phyloP scores from a whole-genome alignment of 2,888 invertebrate genomes.

The Rotaria sp. region DNA sequence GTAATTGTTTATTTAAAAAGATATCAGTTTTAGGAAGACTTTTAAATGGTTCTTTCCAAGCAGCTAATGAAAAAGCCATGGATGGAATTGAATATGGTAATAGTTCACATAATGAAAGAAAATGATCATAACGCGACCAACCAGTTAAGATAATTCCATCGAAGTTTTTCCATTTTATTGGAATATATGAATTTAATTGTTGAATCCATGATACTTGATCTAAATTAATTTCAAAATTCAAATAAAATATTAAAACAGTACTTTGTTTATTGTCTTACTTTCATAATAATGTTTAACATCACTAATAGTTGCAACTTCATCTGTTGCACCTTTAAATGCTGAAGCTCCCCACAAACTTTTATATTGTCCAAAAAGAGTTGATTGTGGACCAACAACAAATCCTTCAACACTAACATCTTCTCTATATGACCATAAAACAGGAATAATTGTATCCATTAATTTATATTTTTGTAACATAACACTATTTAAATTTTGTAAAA shows the following conservation, averaged over 20 bases:
- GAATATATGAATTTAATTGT: background rate
- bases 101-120: conserved; percentile 57
- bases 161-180: conserved; percentile 19
- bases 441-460: background rate
- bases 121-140: conserved; percentile 54
- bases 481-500: conserved; percentile 34
- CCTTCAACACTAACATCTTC: conserved; percentile 33
- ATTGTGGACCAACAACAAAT: background rate
- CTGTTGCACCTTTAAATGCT: conserved; percentile 37
- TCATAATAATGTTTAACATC: conserved; percentile 38
- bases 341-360: conserved; percentile 33
- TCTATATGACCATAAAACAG: conserved; percentile 32
- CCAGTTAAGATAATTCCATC: conserved; percentile 41
- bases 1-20: background rate
- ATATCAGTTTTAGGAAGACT: background rate
- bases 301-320: conserved; percentile 32
- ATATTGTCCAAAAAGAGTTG: background rate
- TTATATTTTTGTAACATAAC: background rate
- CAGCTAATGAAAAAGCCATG: conserved; percentile 46
- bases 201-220: conserved; percentile 41
- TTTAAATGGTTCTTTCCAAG: conserved; percentile 3
- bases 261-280: background rate
- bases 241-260: background rate
- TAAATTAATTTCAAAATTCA: background rate
- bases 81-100: conserved; percentile 56